phyloP scores from a whole-genome alignment of 2,888 invertebrate species.

The Amaurobius ferox region DNA sequence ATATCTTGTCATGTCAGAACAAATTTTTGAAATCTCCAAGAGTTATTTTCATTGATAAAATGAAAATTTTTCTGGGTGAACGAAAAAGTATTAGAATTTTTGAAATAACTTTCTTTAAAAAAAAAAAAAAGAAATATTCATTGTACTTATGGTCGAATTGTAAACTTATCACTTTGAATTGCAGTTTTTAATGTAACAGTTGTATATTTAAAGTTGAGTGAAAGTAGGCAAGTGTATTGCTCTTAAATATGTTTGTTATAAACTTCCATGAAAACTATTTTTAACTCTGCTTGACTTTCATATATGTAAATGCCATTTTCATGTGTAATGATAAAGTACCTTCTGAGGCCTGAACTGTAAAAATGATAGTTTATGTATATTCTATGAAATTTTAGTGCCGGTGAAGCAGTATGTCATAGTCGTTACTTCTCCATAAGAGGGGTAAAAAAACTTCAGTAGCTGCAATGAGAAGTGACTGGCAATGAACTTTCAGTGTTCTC shows the following conservation, averaged over 20 bases:
- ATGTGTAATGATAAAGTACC: constrained; percentile 5
- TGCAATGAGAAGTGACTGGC: constrained; percentile 53
- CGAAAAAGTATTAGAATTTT: background rate
- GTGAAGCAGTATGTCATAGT: constrained; percentile 47
- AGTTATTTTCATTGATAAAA: background rate
- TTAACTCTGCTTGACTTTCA: constrained; percentile 14
- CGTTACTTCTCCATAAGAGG: constrained; percentile 27
- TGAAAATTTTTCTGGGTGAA: background rate
- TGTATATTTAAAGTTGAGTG: constrained; percentile 3
- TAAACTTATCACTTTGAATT: background rate
- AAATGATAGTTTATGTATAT: constrained; percentile 57
- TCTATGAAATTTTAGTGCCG: constrained; percentile 39
- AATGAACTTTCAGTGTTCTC: constrained; percentile 37
- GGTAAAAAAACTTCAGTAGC: constrained; percentile 37
- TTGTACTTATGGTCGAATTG: background rate
- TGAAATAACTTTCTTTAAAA: no score
- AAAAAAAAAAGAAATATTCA: background rate
- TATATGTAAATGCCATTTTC: constrained; percentile 13
- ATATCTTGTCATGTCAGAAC: constrained; percentile 4
- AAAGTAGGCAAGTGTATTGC: background rate
- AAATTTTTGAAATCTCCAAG: constrained; percentile 4
- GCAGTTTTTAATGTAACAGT: background rate
- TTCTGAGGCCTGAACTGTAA: constrained; percentile 50
- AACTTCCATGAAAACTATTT: constrained; percentile 13
- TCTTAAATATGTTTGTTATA: constrained; percentile 16